phyloP scores from a whole-genome alignment of 2,888 invertebrate genomes.

The Drosophila merina region DNA sequence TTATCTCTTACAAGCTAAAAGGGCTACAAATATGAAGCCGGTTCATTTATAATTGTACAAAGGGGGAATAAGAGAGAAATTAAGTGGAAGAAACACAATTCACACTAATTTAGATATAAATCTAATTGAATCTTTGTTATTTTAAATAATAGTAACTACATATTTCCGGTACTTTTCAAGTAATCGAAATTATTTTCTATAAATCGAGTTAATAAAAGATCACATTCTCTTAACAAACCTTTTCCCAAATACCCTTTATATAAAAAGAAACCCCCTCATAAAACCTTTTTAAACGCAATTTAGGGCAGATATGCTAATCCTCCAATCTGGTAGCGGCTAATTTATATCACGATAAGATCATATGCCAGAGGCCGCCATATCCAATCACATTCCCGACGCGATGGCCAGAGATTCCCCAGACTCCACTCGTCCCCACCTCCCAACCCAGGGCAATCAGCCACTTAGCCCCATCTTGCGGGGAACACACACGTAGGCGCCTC shows the following conservation, averaged over 20 bases:
- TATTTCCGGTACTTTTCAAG: neutral
- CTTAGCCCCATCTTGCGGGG: conserved; percentile 59
- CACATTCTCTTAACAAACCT: neutral
- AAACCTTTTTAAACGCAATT: conserved; percentile 12
- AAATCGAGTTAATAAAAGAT: neutral
- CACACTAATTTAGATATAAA: neutral
- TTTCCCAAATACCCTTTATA: neutral
- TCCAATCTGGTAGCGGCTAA: conserved; percentile 41
- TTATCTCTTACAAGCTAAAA: conserved; percentile 3
- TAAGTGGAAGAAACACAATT: neutral
- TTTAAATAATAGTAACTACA: neutral
- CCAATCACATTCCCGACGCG: conserved; percentile 18
- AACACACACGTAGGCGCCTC: conserved; percentile 66
- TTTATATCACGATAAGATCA: conserved; percentile 54
- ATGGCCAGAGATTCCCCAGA: conserved; percentile 7
- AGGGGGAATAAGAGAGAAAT: neutral
- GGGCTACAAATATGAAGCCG: neutral
- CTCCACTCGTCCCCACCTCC: conserved; percentile 1
- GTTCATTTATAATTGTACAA: neutral
- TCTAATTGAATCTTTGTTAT: neutral
- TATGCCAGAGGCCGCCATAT: conserved; percentile 44
- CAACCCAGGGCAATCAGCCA: conserved; percentile 48
- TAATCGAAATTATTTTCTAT: neutral
- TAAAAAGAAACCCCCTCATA: neutral
- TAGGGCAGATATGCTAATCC: conserved; percentile 22